Evolutionary conservation across 2,797 vertebrate genomes (phyloP).

Genomic region (Aldrovandia affinis): DNA sequence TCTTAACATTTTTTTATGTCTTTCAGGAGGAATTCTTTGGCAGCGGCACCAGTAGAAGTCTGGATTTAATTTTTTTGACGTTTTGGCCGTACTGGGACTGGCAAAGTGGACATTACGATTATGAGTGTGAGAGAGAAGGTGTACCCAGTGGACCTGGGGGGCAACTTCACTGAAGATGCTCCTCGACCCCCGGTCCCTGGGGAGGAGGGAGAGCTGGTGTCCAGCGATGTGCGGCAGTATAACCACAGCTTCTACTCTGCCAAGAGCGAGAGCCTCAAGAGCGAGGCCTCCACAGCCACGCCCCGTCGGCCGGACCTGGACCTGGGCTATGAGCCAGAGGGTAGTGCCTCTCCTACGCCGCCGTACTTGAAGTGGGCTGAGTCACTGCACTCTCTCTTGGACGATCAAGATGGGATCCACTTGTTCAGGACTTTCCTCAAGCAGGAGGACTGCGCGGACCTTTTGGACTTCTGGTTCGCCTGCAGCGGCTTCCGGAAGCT

Average conservation of each 20-base stretch:
- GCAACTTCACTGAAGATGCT: conserved; percentile 92
- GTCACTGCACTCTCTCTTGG: conserved; percentile 89
- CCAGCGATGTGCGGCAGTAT: conserved; percentile 69
- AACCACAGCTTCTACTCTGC: conserved; percentile 68
- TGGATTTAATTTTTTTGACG: conserved; percentile 55
- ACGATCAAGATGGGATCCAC: conserved; percentile 93
- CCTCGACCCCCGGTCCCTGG: conserved; percentile 93
- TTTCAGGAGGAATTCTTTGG: conserved; percentile 66
- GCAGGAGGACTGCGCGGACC: conserved; percentile 88
- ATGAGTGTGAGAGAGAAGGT: conserved; percentile 75
- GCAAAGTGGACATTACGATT: conserved; percentile 52
- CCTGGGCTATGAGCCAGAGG: conserved; percentile 93
- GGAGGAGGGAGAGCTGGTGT: conserved; percentile 86
- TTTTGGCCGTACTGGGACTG: conserved; percentile 51
- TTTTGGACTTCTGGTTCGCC: conserved; percentile 97
- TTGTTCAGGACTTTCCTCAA: conserved; percentile 90
- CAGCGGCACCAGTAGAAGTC: conserved; percentile 61
- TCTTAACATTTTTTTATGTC: background rate
- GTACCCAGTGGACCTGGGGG: conserved; percentile 76
- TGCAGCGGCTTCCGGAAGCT: conserved; percentile 93
- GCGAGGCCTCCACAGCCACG: conserved; percentile 80
- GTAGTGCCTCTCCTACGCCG: conserved; percentile 89
- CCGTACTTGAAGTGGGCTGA: conserved; percentile 94
- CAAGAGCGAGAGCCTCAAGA: conserved; percentile 68
- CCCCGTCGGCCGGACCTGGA: conserved; percentile 88